Percentiles rank a stretch among this genome's conserved stretches.
Conservation (phyloP, 2,113 vertebrate species). For the Uria aalge region DNA sequence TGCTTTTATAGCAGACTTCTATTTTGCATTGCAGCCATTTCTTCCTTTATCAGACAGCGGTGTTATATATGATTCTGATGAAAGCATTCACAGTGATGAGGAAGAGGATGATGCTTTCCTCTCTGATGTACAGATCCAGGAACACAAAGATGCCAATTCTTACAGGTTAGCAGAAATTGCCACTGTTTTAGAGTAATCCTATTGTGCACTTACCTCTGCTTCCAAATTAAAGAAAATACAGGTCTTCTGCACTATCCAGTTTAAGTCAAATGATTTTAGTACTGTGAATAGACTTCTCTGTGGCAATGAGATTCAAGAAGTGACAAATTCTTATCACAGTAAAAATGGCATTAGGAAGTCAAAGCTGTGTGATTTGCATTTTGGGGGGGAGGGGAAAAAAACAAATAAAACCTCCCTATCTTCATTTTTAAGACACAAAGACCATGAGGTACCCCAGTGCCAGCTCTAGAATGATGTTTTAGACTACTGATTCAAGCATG, state of each 20-base stretch:
- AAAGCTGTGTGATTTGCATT: neutral
- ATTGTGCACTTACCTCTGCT: neutral
- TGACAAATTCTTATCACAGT: neutral
- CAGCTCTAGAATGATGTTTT: neutral
- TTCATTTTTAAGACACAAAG: neutral
- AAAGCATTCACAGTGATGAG: conserved; percentile 93
- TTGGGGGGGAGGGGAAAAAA: neutral
- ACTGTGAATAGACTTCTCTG: neutral
- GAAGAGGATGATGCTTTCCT: conserved; percentile 92
- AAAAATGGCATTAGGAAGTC: neutral
- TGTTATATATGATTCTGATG: conserved; percentile 93
- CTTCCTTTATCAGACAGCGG: conserved; percentile 93
- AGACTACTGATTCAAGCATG: neutral
- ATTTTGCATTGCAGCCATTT: conserved; percentile 87
- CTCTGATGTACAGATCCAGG: conserved; percentile 91
- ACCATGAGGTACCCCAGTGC: neutral
- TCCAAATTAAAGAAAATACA: neutral
- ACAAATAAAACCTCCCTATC: fast-evolving
- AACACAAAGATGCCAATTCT: conserved; percentile 92
- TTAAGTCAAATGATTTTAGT: neutral
- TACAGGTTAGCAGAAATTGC: conserved; percentile 83
- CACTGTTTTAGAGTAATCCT: neutral
- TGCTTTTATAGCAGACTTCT: conserved; percentile 10
- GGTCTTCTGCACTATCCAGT: neutral
- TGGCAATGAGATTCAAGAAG: neutral